Percentiles rank a stretch among this genome's conserved stretches.
These are phyloP conservation scores for Xyliphius kryptos DNA, from an alignment of 2,113 vertebrate species.

Conservation along the genomic window DNA sequence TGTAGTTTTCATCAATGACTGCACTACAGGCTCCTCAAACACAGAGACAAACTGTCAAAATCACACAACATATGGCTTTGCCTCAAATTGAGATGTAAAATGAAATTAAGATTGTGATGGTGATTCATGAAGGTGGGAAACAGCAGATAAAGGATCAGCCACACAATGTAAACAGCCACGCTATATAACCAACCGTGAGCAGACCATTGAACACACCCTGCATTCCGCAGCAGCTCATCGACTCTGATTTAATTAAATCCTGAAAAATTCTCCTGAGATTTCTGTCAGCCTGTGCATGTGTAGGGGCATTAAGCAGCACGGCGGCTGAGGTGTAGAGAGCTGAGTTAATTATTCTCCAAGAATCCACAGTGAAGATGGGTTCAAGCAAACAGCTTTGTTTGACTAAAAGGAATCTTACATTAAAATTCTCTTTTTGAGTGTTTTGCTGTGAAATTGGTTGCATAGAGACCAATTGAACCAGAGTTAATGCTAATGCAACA, in stretches of 20 bases:
- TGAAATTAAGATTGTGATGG: no score
- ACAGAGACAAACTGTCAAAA: no score
- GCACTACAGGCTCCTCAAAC: no score
- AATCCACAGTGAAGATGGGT: background rate
- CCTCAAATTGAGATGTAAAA: no score
- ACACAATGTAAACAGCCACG: no score
- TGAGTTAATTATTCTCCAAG: conserved; percentile 9
- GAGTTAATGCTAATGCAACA: no score
- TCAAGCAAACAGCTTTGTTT: background rate
- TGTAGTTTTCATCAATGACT: no score
- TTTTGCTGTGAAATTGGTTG: background rate
- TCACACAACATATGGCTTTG: no score
- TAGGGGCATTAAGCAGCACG: conserved; percentile 1
- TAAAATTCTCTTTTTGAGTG: background rate
- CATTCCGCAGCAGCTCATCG: background rate
- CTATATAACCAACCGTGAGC: no score
- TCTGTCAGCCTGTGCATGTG: conserved; percentile 1
- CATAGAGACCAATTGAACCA: background rate
- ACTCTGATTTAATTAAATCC: conserved; percentile 10
- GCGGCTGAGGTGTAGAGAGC: background rate
- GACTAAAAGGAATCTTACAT: background rate
- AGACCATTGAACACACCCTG: background rate
- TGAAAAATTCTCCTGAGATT: conserved; percentile 2
- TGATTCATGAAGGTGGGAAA: no score
- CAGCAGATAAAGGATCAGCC: no score